phyloP scores from a whole-genome alignment of 2,888 invertebrate species.

The Seira ritae region DNA sequence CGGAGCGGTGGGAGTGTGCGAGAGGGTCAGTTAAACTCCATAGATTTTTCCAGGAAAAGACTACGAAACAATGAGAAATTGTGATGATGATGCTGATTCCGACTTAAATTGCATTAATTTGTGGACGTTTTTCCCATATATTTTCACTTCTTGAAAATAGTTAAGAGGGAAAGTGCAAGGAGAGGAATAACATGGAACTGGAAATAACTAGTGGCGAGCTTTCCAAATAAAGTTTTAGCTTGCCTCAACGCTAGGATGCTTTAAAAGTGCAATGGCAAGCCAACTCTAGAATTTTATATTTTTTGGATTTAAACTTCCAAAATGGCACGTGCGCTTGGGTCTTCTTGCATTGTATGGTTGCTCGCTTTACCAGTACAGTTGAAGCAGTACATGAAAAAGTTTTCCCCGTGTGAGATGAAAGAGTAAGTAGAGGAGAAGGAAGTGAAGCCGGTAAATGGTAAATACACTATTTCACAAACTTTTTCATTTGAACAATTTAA shows the following conservation, averaged over 20 bases:
- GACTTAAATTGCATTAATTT: constrained; percentile 56
- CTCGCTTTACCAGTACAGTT: background rate
- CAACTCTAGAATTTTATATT: background rate
- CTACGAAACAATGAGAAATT: constrained; percentile 23
- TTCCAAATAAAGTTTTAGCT: background rate
- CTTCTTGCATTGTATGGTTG: background rate
- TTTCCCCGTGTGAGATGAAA: background rate
- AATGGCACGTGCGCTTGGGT: background rate
- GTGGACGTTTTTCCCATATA: constrained; percentile 35
- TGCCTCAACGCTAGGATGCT: background rate
- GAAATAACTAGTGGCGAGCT: background rate
- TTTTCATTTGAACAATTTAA: background rate
- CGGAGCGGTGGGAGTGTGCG: background rate
- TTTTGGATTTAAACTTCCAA: background rate
- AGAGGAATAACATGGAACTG: background rate
- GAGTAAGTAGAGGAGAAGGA: background rate
- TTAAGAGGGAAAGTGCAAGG: background rate
- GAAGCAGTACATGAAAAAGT: background rate
- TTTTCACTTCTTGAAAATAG: constrained; percentile 29
- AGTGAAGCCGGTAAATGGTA: background rate
- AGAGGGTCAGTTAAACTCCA: constrained; percentile 20
- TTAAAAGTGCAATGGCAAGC: background rate
- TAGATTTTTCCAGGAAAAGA: background rate
- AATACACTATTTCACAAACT: background rate
- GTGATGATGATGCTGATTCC: constrained; percentile 39